A percentile compares a stretch with the other conserved stretches of the same genome.
Conservation (phyloP, 1,140 invertebrate genomes). For the Drosophila erecta region DNA sequence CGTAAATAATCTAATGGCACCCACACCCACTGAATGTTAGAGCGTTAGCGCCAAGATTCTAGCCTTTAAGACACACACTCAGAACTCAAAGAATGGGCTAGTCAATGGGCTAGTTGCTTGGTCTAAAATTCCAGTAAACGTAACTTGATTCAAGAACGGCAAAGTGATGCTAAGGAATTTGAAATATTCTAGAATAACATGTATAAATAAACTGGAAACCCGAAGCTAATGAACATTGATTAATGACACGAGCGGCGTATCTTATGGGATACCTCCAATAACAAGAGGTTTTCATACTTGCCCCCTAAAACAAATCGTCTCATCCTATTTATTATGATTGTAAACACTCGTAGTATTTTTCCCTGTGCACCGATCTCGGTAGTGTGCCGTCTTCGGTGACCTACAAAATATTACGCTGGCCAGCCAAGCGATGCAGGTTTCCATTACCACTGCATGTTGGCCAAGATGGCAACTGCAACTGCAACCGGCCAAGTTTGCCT, state of each 20-base stretch:
- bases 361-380: slow-evolving; percentile 6
- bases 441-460: slow-evolving; percentile 75
- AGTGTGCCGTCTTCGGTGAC: slow-evolving; percentile 59
- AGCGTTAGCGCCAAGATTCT: background rate
- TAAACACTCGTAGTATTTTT: background rate
- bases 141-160: background rate
- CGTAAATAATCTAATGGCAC: slow-evolving; percentile 12
- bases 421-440: slow-evolving; percentile 81
- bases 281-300: background rate
- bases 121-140: background rate
- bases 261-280: background rate
- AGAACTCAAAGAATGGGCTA: background rate
- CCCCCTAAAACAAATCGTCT: background rate
- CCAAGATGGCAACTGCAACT: slow-evolving; percentile 48
- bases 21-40: slow-evolving; percentile 1
- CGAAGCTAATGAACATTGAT: background rate
- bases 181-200: background rate
- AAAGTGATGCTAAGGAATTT: background rate
- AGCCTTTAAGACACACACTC: background rate
- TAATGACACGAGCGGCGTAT: background rate
- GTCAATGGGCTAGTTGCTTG: background rate
- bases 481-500: slow-evolving; percentile 53
- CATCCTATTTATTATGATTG: background rate
- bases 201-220: background rate
- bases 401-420: slow-evolving; percentile 83